These are phyloP conservation scores for Anarsia innoxiella DNA, from an alignment of 2,888 invertebrate genomes.

Conservation along the genomic window DNA sequence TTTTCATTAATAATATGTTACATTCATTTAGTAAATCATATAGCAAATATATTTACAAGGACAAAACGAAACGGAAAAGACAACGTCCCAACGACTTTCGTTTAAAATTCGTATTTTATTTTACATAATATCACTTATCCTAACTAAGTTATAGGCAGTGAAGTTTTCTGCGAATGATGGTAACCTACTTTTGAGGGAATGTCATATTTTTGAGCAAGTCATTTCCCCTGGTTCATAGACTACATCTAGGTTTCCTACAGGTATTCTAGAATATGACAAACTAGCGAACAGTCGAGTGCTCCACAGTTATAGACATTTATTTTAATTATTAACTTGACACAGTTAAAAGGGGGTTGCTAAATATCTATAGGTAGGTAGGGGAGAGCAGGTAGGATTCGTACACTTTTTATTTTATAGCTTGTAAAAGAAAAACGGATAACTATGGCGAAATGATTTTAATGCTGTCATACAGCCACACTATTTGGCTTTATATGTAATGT, in stretches of 20 bases:
- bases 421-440: too few species aligned
- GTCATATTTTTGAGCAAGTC: constrained; percentile 12
- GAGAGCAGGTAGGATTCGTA: too few species aligned
- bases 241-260: constrained; percentile 8
- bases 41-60: constrained; percentile 75
- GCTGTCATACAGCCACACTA: too few species aligned
- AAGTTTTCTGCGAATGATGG: constrained; percentile 45
- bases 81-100: constrained; percentile 66
- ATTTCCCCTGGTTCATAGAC: constrained; percentile 3
- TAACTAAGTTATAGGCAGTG: constrained; percentile 62
- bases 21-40: constrained; percentile 74
- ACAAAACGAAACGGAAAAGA: constrained; percentile 67
- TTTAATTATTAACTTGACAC: too few species aligned
- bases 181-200: constrained; percentile 23
- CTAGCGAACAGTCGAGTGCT: constrained; percentile 2
- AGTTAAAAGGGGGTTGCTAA: too few species aligned
- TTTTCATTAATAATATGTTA: constrained; percentile 74
- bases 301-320: too few species aligned
- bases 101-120: constrained; percentile 75
- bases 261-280: constrained; percentile 9
- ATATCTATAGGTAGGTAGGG: too few species aligned
- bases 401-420: too few species aligned
- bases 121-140: constrained; percentile 72
- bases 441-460: too few species aligned
- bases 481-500: too few species aligned